Evolutionary conservation across 35 echinoderm and acorn worm genomes (phyloP), one percentile per base, ranked within the genome.

Genomic region (Ophioderma brevispina): DNA sequence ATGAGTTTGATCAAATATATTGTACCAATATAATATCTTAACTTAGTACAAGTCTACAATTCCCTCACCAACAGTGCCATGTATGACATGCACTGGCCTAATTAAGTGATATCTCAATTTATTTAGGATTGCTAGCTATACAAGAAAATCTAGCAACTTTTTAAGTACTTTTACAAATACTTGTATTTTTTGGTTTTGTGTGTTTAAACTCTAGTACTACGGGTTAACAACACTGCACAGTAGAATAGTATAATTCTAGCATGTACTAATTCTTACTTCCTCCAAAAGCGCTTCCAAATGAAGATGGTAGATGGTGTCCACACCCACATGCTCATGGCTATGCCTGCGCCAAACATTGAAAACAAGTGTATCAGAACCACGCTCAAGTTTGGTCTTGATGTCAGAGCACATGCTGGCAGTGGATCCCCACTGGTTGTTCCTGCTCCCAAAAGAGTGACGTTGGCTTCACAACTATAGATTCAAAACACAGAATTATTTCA

Each of bases 301-400:
- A 90, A 86, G 0, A 98, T 37, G 25, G 93, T 95, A 13, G 96
- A 92, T 37, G 96, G 90, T 19, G 96, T 98, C 96, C 96, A 98
- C 18, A 98, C 96, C 96, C 96, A 98, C 82, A 92, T 98, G 42
- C 96, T 98, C 96, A 98, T 98, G 64, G 93, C 94, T 31, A 98
- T 98, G 0, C 96, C 96, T 3, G 96, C 96, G 28, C 93, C 93
- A 92, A 98, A 98, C 87, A 98, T 93, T 33, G 96, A 98, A 63
- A 94, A 95, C 19, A 98, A 78, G 43, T 98, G 96, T 1, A 98
- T 50, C 91, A 98, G 89, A 40, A 92, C 81, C 13, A 95, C 78
- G 35, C 85, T 86, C 0, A 98, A 77, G 85, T 85, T 95, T 13
- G 96, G 96, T 40, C 91, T 85, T 0, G 87, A 55, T 4, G 78